Percentiles rank a stretch among this genome's conserved stretches.
phyloP scores from a whole-genome alignment of 1,140 invertebrate species.

The Diorhabda elongata region DNA sequence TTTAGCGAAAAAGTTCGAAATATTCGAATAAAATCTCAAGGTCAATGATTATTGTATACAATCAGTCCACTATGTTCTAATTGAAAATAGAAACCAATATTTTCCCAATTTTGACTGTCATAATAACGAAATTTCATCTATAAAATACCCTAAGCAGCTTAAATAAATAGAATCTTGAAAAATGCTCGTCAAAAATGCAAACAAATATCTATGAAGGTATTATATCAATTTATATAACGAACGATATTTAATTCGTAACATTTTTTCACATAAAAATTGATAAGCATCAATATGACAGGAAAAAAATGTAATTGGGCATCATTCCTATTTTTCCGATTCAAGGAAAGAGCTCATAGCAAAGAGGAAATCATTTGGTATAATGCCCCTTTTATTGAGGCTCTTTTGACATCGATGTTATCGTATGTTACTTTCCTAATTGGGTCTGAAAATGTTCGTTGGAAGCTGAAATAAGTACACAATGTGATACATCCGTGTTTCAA shows the following conservation, averaged over 20 bases:
- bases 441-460: constrained; percentile 5
- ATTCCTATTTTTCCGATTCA: constrained; percentile 11
- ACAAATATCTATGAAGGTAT: not conserved
- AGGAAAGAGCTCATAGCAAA: not conserved
- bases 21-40: too few relatives aligned
- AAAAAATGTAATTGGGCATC: constrained; percentile 15
- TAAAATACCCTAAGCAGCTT: too few relatives aligned
- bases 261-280: constrained; percentile 9
- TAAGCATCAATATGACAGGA: not conserved
- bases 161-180: too few relatives aligned
- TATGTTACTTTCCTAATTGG: constrained; percentile 17
- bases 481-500: not conserved
- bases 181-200: too few relatives aligned
- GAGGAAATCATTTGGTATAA: constrained; percentile 16
- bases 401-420: constrained; percentile 17
- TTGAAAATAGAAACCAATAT: too few relatives aligned
- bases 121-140: too few relatives aligned
- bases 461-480: constrained; percentile 12
- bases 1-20: too few relatives aligned
- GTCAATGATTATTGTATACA: too few relatives aligned
- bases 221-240: constrained; percentile 5
- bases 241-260: not conserved
- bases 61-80: too few relatives aligned
- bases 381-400: constrained; percentile 16
- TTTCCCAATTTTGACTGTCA: too few relatives aligned